A percentile compares a stretch with the other conserved stretches of the same genome.
Conservation (phyloP, 2,888 invertebrate species). For the Chrysotoxum bicinctum region DNA sequence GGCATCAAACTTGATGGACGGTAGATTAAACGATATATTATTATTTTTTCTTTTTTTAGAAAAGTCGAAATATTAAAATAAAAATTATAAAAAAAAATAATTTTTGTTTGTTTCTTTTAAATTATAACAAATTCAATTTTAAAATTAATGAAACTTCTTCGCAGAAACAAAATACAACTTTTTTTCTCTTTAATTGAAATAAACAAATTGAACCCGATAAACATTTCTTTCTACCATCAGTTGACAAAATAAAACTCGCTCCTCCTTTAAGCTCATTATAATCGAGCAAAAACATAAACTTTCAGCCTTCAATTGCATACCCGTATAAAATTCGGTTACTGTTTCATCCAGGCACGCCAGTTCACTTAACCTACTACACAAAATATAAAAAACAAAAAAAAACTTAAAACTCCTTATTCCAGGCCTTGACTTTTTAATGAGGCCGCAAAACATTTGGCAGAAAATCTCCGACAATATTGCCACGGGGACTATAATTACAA, state of each 20-base stretch:
- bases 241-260: not conserved
- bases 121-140: not conserved
- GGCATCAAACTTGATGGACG: conserved; percentile 62
- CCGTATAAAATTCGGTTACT: conserved; percentile 34
- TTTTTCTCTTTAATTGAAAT: not conserved
- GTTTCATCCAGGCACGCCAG: conserved; percentile 62
- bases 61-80: not conserved
- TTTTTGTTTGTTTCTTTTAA: not conserved
- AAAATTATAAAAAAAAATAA: not conserved
- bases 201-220: not conserved
- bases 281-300: conserved; percentile 42
- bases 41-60: conserved; percentile 15
- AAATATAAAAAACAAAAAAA: conserved; percentile 25
- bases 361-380: conserved; percentile 59
- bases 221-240: not conserved
- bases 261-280: conserved; percentile 13
- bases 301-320: conserved; percentile 60
- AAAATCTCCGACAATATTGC: conserved; percentile 76
- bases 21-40: conserved; percentile 37
- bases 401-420: not conserved
- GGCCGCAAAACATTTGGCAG: conserved; percentile 74
- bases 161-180: not conserved
- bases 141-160: conserved; percentile 35
- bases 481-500: conserved; percentile 76
- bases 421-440: conserved; percentile 44